phyloP scores from a whole-genome alignment of 2,797 vertebrate species.

The Emydoidea blandingii region DNA sequence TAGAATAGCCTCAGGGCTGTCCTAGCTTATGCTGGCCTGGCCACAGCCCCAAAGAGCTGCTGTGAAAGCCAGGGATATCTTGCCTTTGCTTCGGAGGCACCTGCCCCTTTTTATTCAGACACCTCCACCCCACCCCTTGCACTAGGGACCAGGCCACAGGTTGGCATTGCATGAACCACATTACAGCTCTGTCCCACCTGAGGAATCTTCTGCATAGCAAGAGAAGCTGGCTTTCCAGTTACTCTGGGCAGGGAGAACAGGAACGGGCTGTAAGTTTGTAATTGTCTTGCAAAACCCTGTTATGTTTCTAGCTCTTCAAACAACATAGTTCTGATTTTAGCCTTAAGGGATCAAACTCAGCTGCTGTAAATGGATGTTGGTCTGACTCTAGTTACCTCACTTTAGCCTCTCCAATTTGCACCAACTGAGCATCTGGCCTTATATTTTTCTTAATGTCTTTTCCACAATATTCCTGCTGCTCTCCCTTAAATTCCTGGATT shows the following conservation, averaged over 20 bases:
- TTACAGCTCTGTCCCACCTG: not conserved
- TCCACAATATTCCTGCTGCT: not conserved
- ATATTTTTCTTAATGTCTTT: not conserved
- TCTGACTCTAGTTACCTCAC: accelerated
- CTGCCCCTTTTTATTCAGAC: not conserved
- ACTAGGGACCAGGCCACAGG: not conserved
- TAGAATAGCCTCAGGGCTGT: not conserved
- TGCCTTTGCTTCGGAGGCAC: not conserved
- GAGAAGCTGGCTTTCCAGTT: accelerated
- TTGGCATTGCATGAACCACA: not conserved
- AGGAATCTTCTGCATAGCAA: not conserved
- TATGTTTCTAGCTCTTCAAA: accelerated
- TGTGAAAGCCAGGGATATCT: not conserved
- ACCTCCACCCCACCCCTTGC: not conserved
- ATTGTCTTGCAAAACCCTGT: not conserved
- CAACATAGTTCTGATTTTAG: not conserved
- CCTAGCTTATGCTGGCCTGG: not conserved
- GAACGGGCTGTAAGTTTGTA: accelerated
- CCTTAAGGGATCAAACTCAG: not conserved
- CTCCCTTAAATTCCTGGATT: not conserved
- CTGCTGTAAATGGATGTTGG: accelerated
- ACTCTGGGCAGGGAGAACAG: not conserved
- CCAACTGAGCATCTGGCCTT: accelerated
- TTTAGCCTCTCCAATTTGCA: not conserved
- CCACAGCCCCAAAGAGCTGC: not conserved